Base-by-base conservation (phyloP, 2,797 vertebrate species). In the Chloroceryle amazona region DNA sequence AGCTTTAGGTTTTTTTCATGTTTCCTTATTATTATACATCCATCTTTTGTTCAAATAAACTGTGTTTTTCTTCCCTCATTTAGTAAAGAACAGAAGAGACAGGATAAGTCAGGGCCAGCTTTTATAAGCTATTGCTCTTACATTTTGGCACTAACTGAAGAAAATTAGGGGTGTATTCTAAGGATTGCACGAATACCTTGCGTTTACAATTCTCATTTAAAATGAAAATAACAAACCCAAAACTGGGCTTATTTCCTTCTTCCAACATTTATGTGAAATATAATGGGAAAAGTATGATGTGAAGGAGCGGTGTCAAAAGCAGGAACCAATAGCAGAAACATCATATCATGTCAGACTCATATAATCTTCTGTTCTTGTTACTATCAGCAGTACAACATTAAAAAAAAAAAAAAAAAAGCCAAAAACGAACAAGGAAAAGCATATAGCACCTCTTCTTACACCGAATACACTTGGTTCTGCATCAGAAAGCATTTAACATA, bases 11-110 rank as follows among this genome's bases (percentile, higher is more conserved):
- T 65, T 93, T 79, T 63, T 92, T 82, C 33, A 81, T 90, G 79
- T 47, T 84, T 57, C 83, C 57, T 96, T 95, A 96, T 89, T 95
- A 93, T 81, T 70, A 65, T 25, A 90, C 80, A 90, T 60, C 75
- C 76, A 94, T 96, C 89, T 86, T 92, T 86, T 71, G 85, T 92
- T 91, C 83, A 95, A 95, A 96, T 72, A 92, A 96, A 88, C 80
- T 55, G 44, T 85, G 72, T 87, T 83, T 95, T 97, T 94, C 54
- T 92, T 73, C 52, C 28, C 52, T 89, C 93, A 80, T 78, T 96
- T 88, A 94, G 82, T 65, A 94, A 72, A 81, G 72, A 87, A 97
- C 37, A 96, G 91, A 91, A 86, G 51, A 83, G 88, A 66, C 79
- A 66, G 52, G 63, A 62, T 83, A 92, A 97, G 71, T 75, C 19